Base-by-base conservation (phyloP, 2,113 vertebrate genomes). In the Xiphophorus hellerii region DNA sequence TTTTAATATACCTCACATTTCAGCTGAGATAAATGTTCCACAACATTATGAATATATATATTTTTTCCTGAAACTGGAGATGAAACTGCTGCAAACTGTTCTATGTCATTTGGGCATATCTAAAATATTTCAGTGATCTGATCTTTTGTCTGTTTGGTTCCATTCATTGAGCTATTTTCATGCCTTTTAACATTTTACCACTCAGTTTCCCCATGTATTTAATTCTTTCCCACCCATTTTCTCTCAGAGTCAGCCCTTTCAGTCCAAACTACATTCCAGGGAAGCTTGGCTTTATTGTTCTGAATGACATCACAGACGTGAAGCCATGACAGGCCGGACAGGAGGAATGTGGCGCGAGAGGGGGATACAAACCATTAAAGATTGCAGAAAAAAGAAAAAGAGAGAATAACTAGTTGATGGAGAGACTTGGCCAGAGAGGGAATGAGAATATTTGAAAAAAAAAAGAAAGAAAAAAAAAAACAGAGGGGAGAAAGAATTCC, bases 241-340 rank as follows among this genome's bases (percentile, higher is more conserved):
- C 60, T 72, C 73, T 76, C 28, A 2, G 51, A 58, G 73, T 39
- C 13, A 69, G 79, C 66, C 48, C 71, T 72, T 84, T 69, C 78
- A 78, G 66, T 78, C 88, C 54, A 80, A 85, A 81, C 85, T 82
- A 85, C 92, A 93, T 93, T 92, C 90, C 89, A 83, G 80, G 73
- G 81, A 81, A 90, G 87, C 89, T 89, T 86, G 90, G 86, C 77
- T 75, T 74, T 89, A 91, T 92, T 90, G 87, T 93, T 88, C 87
- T 81, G 68, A 76, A 88, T 93, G 89, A 93, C 90, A 94, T 93
- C 92, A 92, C 91, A 93, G 81, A 91, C 89, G 90, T 79, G 89
- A 90, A 87, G 86, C 83, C 33, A 39, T 90, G 90, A 94, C 90
- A 90, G 89, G 80, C 84, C 85, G 74, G 88, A 93, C 86, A 84